Conservation (phyloP, 2,888 invertebrate genomes). For the Thera britannica region DNA sequence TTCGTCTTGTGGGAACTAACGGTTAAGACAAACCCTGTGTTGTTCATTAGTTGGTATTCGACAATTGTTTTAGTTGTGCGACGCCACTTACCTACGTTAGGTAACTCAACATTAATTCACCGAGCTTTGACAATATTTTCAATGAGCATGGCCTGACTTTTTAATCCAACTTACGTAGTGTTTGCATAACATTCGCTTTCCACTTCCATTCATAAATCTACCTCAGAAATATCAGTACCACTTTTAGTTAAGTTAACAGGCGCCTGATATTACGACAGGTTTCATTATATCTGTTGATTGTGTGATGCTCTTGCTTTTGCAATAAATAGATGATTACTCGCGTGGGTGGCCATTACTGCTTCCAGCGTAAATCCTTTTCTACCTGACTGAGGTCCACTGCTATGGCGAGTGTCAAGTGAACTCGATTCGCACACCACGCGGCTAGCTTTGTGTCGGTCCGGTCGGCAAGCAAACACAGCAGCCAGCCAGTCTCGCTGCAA, state of each 20-base stretch:
- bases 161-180: conserved; percentile 42
- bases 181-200: conserved; percentile 66
- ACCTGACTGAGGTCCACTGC: conserved; percentile 44
- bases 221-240: conserved; percentile 23
- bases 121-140: conserved; percentile 18
- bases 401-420: conserved; percentile 58
- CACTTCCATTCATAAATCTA: conserved; percentile 45
- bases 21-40: conserved; percentile 49
- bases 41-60: conserved; percentile 42
- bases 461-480: conserved; percentile 1
- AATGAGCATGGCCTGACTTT: conserved; percentile 13
- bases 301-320: conserved; percentile 32
- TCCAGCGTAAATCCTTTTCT: conserved; percentile 45
- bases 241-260: background rate
- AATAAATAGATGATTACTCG: conserved; percentile 43
- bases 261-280: conserved; percentile 12
- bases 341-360: conserved; percentile 52
- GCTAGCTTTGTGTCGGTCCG: conserved; percentile 35
- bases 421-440: conserved; percentile 64
- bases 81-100: conserved; percentile 24
- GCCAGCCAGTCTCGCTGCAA: conserved; percentile 63
- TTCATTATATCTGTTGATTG: conserved; percentile 15
- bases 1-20: conserved; percentile 76
- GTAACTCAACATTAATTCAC: conserved; percentile 25
- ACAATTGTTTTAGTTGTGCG: conserved; percentile 36